Conservation (phyloP, 2,113 vertebrate genomes). For the Chrysochloris asiatica region DNA sequence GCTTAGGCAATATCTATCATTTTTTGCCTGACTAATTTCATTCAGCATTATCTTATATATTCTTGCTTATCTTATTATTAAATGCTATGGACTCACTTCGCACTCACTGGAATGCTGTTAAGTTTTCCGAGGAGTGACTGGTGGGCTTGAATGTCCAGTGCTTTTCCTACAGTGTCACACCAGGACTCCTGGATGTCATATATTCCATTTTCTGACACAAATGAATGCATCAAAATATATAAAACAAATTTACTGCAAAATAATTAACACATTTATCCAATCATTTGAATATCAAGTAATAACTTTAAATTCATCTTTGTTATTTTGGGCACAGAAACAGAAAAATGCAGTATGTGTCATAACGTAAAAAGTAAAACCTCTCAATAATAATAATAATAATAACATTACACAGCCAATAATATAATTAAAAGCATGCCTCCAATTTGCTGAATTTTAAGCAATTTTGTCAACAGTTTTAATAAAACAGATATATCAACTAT, state of each 20-base stretch:
- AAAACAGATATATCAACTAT: conserved; percentile 72
- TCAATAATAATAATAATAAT: neutral
- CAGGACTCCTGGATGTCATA: neutral
- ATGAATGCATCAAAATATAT: neutral
- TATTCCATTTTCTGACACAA: neutral
- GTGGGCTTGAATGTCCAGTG: no score
- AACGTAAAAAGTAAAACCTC: neutral
- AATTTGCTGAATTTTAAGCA: conserved; percentile 70
- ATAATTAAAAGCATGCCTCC: conserved; percentile 50
- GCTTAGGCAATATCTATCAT: no score
- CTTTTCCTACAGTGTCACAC: no score
- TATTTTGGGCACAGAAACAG: conserved; percentile 6
- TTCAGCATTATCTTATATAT: no score
- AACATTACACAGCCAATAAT: conserved; percentile 61
- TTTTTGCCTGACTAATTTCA: no score
- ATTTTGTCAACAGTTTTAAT: conserved; percentile 76
- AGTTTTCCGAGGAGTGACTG: no score
- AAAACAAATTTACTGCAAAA: neutral
- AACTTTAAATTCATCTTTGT: neutral
- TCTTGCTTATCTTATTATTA: no score
- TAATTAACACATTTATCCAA: neutral
- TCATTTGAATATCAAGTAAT: neutral
- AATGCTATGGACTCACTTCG: no score
- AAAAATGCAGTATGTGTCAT: neutral
- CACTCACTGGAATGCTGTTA: no score